phyloP scores from a whole-genome alignment of 2,888 invertebrate genomes.

The Pedicia rivosa region DNA sequence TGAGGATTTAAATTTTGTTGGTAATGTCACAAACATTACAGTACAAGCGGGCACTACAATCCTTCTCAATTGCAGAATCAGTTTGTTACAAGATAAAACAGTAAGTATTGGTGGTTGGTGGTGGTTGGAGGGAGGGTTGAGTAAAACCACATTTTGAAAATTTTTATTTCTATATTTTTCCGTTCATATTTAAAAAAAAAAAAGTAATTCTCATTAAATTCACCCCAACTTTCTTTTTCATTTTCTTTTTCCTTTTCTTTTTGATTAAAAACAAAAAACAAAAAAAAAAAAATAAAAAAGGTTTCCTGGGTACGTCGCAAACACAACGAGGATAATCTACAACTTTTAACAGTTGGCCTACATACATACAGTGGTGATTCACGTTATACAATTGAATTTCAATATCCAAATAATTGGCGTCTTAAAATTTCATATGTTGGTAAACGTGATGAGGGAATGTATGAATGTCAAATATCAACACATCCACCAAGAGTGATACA shows the following conservation, averaged over 20 bases:
- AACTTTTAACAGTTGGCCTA: conserved; percentile 40
- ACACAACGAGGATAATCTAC: conserved; percentile 39
- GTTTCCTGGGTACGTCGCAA: conserved; percentile 43
- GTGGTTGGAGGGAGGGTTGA: background rate
- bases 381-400: conserved; percentile 40
- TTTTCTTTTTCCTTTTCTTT: conserved; percentile 3
- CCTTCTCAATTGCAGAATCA: conserved; percentile 46
- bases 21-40: conserved; percentile 43
- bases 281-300: too few species aligned
- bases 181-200: background rate
- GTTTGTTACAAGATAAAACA: conserved; percentile 46
- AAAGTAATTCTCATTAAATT: too few species aligned
- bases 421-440: conserved; percentile 25
- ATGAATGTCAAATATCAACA: conserved; percentile 27
- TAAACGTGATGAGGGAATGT: conserved; percentile 24
- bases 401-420: conserved; percentile 36
- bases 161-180: background rate
- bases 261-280: too few species aligned
- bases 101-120: conserved; percentile 28
- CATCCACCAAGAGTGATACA: conserved; percentile 24
- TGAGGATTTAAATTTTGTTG: conserved; percentile 32
- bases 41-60: conserved; percentile 49
- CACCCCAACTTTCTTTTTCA: background rate
- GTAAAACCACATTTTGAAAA: background rate
- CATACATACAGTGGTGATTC: conserved; percentile 40